A percentile compares a stretch with the other conserved stretches of the same genome.
phyloP scores from a whole-genome alignment of 1,140 invertebrate species.

The Gryllus bimaculatus region DNA sequence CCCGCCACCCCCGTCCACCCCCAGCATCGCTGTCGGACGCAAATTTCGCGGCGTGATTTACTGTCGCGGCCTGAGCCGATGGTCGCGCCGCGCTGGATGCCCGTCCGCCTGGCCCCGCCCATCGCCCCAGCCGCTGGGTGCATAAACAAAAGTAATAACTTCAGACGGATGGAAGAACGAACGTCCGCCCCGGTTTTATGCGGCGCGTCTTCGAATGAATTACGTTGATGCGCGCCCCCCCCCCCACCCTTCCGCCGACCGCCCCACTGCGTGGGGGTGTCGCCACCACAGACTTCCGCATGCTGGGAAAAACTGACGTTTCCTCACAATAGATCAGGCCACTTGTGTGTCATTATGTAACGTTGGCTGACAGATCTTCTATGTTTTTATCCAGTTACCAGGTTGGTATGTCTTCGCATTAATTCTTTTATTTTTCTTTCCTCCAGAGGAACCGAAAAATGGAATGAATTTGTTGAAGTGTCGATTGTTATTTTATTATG shows the following conservation, averaged over 20 bases:
- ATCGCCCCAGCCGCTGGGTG: not conserved
- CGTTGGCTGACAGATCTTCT: too few relatives aligned
- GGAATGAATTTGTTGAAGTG: too few relatives aligned
- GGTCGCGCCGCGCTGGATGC: not conserved
- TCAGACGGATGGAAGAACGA: not conserved
- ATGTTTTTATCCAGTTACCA: too few relatives aligned
- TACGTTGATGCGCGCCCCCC: not conserved
- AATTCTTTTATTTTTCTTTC: too few relatives aligned
- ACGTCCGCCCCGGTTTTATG: not conserved
- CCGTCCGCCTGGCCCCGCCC: too few relatives aligned
- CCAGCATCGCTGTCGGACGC: not conserved
- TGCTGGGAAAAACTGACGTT: too few relatives aligned
- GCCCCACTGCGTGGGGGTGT: not conserved
- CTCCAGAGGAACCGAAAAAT: too few relatives aligned
- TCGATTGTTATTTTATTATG: too few relatives aligned
- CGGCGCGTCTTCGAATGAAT: not conserved
- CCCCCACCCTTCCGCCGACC: not conserved
- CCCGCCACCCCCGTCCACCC: not conserved
- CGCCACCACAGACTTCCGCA: too few relatives aligned
- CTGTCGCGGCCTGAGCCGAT: not conserved
- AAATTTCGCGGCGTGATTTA: not conserved
- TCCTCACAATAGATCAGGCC: too few relatives aligned
- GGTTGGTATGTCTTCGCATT: too few relatives aligned
- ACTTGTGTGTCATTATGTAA: too few relatives aligned
- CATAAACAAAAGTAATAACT: conserved; percentile 5